Base-by-base conservation (phyloP, 2,113 vertebrate genomes). In the Lasiurus cinereus region DNA sequence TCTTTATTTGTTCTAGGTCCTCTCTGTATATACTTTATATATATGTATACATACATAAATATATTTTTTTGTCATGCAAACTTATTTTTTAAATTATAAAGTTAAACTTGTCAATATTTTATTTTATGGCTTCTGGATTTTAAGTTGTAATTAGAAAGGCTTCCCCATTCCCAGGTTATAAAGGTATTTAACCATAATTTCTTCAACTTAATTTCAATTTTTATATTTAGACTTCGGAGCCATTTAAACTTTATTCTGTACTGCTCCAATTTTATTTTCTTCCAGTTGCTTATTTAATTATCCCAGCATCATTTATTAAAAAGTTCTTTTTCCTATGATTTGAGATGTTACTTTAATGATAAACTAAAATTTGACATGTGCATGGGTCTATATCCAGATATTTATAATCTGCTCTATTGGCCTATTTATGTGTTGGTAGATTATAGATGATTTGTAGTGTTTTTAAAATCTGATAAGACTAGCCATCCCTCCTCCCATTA, bases 181-280 rank as follows among this genome's bases (percentile, higher is more conserved):
- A 94, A 90, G 22, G 15, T 72, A 59, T 73, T 94, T 24, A 86
- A 48, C 29, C 18, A 64, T 88, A 64, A 76, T 93, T 93, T 91
- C 43, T 85, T 72, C 15, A 66, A 69, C 11, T 74, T 50, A 76
- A n/a, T 76, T 76, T 50, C 46, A 27, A 82, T 8, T 91, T 85
- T 79, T 12, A 62, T 48, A 24, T 83, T 94, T 93, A 77, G 48
- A 89, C 31, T 33, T 94, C 36, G 78, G 76, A 87, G 77, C 19
- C 72, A 86, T 79, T 94, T 84, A 22, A 56, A 91, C 48, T 96
- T 93, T 93, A 77, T 96, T 94, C 46, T 91, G 54, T 94, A 59
- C 72, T 88, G 62, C 88, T 91, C 13, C 73, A 91, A 46, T 88
- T 94, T 88, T 91, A 69, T 91, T 74, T 89, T 93, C 48, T 92